phyloP scores from a whole-genome alignment of 2,888 invertebrate genomes.

The Philhelius pedissequus region DNA sequence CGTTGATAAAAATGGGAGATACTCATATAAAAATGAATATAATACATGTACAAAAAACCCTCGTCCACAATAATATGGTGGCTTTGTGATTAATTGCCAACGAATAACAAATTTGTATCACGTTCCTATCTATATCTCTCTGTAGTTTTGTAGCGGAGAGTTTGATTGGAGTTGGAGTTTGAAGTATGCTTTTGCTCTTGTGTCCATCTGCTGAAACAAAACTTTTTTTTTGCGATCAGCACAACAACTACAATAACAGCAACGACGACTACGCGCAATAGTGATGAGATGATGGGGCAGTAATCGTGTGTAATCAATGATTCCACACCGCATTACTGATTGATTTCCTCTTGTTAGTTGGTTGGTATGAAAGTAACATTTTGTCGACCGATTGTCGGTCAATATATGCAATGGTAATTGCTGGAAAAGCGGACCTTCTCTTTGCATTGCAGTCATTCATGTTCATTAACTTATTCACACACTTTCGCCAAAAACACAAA shows the following conservation, averaged over 20 bases:
- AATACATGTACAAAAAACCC: background rate
- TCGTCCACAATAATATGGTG: constrained; percentile 46
- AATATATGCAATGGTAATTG: constrained; percentile 50
- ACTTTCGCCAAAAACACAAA: constrained; percentile 1
- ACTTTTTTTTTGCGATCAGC: background rate
- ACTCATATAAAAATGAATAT: background rate
- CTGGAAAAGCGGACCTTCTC: background rate
- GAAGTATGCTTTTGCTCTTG: background rate
- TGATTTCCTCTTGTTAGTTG: constrained; percentile 29
- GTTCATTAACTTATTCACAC: constrained; percentile 6
- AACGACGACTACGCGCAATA: background rate
- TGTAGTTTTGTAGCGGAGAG: constrained; percentile 11
- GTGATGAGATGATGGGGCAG: background rate
- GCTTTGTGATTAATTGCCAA: constrained; percentile 62
- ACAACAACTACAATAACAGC: background rate
- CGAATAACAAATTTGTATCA: constrained; percentile 61
- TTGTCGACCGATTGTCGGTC: constrained; percentile 19
- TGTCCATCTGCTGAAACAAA: constrained; percentile 7
- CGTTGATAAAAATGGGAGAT: background rate
- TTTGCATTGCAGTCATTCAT: background rate
- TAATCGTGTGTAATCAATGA: constrained; percentile 48
- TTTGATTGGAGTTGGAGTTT: background rate
- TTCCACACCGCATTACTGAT: constrained; percentile 27
- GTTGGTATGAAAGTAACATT: constrained; percentile 4
- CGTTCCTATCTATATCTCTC: background rate